Base-by-base conservation (phyloP, 2,113 vertebrate species). In the Paramormyrops kingsleyae region DNA sequence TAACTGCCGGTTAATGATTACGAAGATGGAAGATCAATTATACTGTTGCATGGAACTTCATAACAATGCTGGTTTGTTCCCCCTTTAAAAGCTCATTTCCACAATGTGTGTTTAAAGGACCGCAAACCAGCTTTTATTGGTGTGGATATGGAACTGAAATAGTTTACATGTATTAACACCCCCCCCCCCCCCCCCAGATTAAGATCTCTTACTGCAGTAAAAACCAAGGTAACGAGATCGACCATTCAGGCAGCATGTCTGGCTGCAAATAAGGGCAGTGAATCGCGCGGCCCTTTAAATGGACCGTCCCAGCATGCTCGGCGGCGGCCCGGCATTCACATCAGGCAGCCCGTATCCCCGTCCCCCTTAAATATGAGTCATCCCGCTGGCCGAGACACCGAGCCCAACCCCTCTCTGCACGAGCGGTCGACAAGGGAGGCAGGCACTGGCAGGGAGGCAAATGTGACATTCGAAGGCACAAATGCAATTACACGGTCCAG, bases 401-500 rank as follows among this genome's bases (percentile, higher is more conserved):
- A 52, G 5, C 49, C 17, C n/a, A 35, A 52, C 84, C 84, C 17
- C 46, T 87, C n/a, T 12, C 47, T 56, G 39, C 80, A 44, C 1
- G 39, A 35, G 47, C 50, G 15, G 47, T 13, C 15, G 50, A 87
- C 5, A 5, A 35, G 42, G 39, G 83, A 47, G 39, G 39, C 44
- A 10, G 77, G 19, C 83, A 47, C 83, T 47, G 44, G 21, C 83
- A 84, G 39, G 47, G 83, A 47, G 83, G 49, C 49, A 87, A 87
- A 53, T 27, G 85, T 53, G 47, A 53, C 49, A 56, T 53, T 47
- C 50, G 50, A 56, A 53, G 50, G 44, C 27, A 47, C 50, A 87
- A 53, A 87, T 87, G 49, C 50, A 47, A 87, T 87, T 52, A 87
- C 49, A 53, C 50, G 50, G 49, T 53, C 47, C 85, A 87, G 85